Evolutionary conservation across 2,113 vertebrate species (phyloP).

Genomic region (Tachuris rubrigastra): DNA sequence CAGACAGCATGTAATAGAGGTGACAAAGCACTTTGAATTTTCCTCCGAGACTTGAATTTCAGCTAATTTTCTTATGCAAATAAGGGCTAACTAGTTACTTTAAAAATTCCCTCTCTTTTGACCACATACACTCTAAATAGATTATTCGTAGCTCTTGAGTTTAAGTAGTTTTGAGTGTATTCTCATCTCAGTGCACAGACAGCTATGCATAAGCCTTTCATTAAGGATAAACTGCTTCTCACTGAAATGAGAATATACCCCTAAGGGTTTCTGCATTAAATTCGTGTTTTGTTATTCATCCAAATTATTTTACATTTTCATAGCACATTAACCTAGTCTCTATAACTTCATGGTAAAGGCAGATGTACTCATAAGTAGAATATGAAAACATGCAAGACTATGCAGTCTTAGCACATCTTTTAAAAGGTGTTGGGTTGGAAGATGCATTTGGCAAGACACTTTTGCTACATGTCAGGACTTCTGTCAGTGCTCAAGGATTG

Average conservation of each 20-base stretch:
- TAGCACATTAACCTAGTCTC: not conserved
- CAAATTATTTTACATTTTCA: conserved; percentile 27
- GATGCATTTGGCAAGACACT: not conserved
- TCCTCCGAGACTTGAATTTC: not conserved
- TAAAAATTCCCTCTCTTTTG: conserved; percentile 17
- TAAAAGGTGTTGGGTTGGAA: not conserved
- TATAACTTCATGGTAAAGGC: not conserved
- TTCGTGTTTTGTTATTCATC: not conserved
- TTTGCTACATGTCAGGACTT: not conserved
- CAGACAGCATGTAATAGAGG: conserved; percentile 39
- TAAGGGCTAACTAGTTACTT: conserved; percentile 17
- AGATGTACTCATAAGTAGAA: not conserved
- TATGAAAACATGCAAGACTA: not conserved
- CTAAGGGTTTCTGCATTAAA: conserved; percentile 48
- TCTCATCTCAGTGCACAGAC: conserved; percentile 14
- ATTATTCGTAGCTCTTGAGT: not conserved
- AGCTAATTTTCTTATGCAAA: conserved; percentile 63
- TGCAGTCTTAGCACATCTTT: not conserved
- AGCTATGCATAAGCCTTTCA: conserved; percentile 35
- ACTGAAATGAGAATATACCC: not conserved
- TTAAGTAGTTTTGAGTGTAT: conserved; percentile 21
- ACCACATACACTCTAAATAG: conserved; percentile 39
- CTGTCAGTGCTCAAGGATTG: not conserved
- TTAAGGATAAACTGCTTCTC: conserved; percentile 35
- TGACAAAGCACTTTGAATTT: conserved; percentile 28